These are phyloP conservation scores for Conistra vaccinii DNA, from an alignment of 2,888 invertebrate species.

Conservation along the genomic window DNA sequence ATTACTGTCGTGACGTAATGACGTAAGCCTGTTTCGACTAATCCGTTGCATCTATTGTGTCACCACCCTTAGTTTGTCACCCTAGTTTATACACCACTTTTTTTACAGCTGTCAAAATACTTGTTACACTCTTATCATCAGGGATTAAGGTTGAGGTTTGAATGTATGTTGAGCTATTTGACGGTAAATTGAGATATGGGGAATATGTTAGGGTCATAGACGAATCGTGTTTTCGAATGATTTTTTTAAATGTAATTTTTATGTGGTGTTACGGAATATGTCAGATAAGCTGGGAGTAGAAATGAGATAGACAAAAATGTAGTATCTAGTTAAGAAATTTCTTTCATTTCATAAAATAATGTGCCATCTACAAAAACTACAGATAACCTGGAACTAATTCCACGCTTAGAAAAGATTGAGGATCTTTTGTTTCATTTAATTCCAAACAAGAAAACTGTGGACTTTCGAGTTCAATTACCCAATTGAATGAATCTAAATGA, in stretches of 20 bases:
- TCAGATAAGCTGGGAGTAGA: conserved; percentile 6
- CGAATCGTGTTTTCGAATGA: conserved; percentile 60
- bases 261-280: conserved; percentile 32
- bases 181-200: conserved; percentile 13
- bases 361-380: too few relatives aligned
- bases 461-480: neutral
- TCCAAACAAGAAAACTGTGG: too few relatives aligned
- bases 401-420: too few relatives aligned
- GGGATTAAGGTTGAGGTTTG: conserved; percentile 65
- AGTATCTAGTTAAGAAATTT: too few relatives aligned
- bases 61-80: conserved; percentile 79
- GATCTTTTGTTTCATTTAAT: too few relatives aligned
- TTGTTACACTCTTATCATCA: conserved; percentile 43
- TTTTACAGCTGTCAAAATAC: conserved; percentile 38
- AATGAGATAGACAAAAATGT: too few relatives aligned
- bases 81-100: conserved; percentile 65
- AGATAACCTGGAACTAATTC: too few relatives aligned
- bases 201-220: conserved; percentile 69
- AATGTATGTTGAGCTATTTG: conserved; percentile 38
- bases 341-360: too few relatives aligned
- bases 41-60: conserved; percentile 83
- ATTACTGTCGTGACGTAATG: conserved; percentile 85
- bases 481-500: conserved; percentile 1
- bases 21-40: conserved; percentile 84
- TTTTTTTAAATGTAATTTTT: conserved; percentile 56